phyloP scores from a whole-genome alignment of 2,888 invertebrate species.

The Eucriotettix oculatus region DNA sequence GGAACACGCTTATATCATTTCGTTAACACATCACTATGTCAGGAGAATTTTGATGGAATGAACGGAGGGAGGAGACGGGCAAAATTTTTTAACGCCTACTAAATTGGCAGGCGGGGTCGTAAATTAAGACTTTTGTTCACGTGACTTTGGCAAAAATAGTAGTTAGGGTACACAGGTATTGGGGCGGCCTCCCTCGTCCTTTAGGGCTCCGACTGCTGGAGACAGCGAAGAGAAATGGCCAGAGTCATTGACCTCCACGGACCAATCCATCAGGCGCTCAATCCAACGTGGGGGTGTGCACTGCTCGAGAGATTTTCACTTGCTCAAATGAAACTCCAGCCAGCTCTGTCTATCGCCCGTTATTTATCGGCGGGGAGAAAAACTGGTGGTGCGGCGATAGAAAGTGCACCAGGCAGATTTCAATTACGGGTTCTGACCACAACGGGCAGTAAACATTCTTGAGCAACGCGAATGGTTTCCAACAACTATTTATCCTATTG shows the following conservation, averaged over 20 bases:
- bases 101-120: too few relatives aligned
- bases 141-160: too few relatives aligned
- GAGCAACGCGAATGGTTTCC: too few relatives aligned
- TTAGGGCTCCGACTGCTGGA: constrained; percentile 4
- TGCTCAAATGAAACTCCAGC: constrained; percentile 4
- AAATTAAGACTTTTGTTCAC: too few relatives aligned
- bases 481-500: too few relatives aligned
- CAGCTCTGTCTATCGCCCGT: constrained; percentile 4
- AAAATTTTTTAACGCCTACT: too few relatives aligned
- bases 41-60: too few relatives aligned
- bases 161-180: too few relatives aligned
- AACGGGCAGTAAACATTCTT: too few relatives aligned
- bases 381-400: neutral
- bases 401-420: neutral
- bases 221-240: constrained; percentile 31
- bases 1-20: too few relatives aligned
- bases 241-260: constrained; percentile 42
- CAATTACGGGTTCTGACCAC: neutral
- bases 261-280: constrained; percentile 30
- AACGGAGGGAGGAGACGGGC: too few relatives aligned
- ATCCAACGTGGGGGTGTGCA: neutral
- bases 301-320: constrained; percentile 4
- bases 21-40: too few relatives aligned
- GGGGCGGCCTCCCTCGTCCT: neutral
- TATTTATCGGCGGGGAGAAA: constrained; percentile 3